A percentile compares a stretch with the other conserved stretches of the same genome.
phyloP scores from a whole-genome alignment of 2,113 vertebrate genomes.

The Hyperopisus bebe region DNA sequence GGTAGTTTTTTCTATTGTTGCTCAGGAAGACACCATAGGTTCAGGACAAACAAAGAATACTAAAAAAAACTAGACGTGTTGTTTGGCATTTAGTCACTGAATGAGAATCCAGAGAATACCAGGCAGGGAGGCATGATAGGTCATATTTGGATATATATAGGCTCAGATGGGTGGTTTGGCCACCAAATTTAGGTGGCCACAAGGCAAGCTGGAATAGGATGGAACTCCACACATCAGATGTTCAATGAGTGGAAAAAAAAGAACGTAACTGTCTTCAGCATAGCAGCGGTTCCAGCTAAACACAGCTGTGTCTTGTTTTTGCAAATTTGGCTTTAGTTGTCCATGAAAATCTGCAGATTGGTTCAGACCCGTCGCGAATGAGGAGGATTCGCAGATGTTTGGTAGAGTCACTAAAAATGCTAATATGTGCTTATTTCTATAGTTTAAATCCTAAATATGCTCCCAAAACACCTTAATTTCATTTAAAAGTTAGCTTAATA shows the following conservation, averaged over 20 bases:
- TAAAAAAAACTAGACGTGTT: not conserved
- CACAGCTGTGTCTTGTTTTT: not conserved
- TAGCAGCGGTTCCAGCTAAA: not conserved
- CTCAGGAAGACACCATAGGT: not conserved
- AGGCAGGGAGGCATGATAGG: not conserved
- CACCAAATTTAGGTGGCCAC: not conserved
- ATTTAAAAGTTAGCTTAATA: too few relatives aligned
- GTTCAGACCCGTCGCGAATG: not conserved
- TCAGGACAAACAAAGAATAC: not conserved
- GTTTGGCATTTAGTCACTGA: not conserved
- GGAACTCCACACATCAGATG: not conserved
- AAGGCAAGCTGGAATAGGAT: not conserved
- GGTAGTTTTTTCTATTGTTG: not conserved
- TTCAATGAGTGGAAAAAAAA: too few relatives aligned
- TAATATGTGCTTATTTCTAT: too few relatives aligned
- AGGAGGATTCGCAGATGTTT: too few relatives aligned
- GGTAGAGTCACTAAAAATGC: too few relatives aligned
- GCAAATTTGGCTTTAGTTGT: not conserved
- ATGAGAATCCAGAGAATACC: not conserved
- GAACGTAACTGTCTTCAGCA: not conserved
- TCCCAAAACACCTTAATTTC: too few relatives aligned
- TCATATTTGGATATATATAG: not conserved
- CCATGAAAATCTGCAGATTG: not conserved
- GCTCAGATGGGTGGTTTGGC: not conserved
- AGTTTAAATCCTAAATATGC: too few relatives aligned